phyloP scores from a whole-genome alignment of 2,888 invertebrate genomes.

The Spialia ferax region DNA sequence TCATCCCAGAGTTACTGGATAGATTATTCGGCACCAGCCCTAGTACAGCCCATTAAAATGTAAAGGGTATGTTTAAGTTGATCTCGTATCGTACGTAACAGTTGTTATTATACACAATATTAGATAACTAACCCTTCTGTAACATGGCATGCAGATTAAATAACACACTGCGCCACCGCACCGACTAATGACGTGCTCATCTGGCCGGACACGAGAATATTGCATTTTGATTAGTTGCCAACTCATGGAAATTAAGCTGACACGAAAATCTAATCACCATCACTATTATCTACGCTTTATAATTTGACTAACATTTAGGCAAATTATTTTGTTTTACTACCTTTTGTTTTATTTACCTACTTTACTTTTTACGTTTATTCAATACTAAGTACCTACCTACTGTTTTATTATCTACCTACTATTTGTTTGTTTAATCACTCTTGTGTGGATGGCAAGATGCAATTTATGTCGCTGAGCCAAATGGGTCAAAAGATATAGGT shows the following conservation, averaged over 20 bases:
- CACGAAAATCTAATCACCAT: slow-evolving; percentile 12
- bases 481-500: too few relatives aligned
- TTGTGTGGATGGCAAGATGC: too few relatives aligned
- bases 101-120: background rate
- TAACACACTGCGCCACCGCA: slow-evolving; percentile 18
- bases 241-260: slow-evolving; percentile 12
- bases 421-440: too few relatives aligned
- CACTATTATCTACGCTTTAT: background rate
- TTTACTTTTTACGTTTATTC: too few relatives aligned
- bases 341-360: too few relatives aligned
- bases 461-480: too few relatives aligned
- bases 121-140: background rate
- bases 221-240: slow-evolving; percentile 32
- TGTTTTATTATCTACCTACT: too few relatives aligned
- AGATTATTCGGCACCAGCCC: too few relatives aligned
- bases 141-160: slow-evolving; percentile 12
- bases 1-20: too few relatives aligned
- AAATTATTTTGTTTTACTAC: background rate
- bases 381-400: too few relatives aligned
- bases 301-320: background rate
- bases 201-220: slow-evolving; percentile 21
- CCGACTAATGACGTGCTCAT: slow-evolving; percentile 23
- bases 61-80: too few relatives aligned
- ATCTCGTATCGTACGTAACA: background rate
- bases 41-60: too few relatives aligned